These are phyloP conservation scores for Cerastis leucographa DNA, from an alignment of 2,888 invertebrate genomes.

Conservation along the genomic window DNA sequence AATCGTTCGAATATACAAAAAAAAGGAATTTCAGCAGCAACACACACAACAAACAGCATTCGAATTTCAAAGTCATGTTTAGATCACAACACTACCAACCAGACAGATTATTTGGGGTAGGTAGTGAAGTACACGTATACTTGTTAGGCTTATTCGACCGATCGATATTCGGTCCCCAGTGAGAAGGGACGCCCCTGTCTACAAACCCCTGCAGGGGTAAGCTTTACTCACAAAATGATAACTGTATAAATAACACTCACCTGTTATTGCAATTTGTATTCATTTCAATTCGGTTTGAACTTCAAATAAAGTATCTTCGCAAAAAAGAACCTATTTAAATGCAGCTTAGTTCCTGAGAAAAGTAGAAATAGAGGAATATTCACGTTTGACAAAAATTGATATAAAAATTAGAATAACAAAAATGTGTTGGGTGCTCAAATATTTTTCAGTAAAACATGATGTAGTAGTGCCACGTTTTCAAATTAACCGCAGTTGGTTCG, in stretches of 20 bases:
- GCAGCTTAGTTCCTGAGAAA: not conserved
- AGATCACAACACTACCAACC: not conserved
- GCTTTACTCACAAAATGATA: constrained; percentile 25
- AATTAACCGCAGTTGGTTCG: not conserved
- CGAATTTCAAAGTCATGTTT: constrained; percentile 1
- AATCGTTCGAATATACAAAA: not conserved
- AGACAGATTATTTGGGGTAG: constrained; percentile 16
- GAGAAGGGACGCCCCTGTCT: constrained; percentile 25
- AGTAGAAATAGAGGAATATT: not conserved
- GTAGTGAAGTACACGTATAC: not conserved
- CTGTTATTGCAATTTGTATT: not conserved
- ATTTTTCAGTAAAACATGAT: not conserved
- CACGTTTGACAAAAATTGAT: not conserved
- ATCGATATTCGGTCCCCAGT: constrained; percentile 44
- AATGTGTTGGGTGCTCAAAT: not conserved
- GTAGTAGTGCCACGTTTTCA: not conserved
- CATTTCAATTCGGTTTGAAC: not conserved
- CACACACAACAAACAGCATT: not conserved
- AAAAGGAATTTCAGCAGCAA: not conserved
- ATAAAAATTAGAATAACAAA: not conserved
- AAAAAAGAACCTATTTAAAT: not conserved
- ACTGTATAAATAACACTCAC: not conserved
- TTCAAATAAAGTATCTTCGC: not conserved
- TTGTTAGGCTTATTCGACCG: constrained; percentile 27
- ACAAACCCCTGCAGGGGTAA: not conserved